A percentile compares a stretch with the other conserved stretches of the same genome.
These are phyloP conservation scores for Belonocnema kinseyi DNA, from an alignment of 1,140 invertebrate species.

Conservation along the genomic window DNA sequence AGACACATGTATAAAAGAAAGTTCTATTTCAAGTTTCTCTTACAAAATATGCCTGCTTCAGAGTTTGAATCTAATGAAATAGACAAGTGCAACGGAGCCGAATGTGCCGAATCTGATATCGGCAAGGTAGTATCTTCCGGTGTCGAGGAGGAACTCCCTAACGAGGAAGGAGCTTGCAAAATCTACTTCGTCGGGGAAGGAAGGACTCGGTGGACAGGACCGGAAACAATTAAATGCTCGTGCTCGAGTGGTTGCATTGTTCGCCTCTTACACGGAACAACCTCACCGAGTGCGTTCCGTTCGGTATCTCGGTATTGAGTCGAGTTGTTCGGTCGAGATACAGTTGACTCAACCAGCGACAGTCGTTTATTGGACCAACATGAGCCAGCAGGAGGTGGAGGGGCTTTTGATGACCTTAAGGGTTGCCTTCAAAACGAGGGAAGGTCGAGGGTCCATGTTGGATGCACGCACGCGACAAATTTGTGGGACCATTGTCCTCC, in stretches of 20 bases:
- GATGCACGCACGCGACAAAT: conserved; percentile 64
- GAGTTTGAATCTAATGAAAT: conserved; percentile 10
- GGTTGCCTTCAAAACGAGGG: too few relatives aligned
- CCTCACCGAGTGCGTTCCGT: conserved; percentile 48
- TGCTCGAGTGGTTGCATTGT: conserved; percentile 64
- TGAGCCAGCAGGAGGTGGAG: conserved; percentile 15
- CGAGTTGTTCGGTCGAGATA: conserved; percentile 52
- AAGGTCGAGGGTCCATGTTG: conserved; percentile 25
- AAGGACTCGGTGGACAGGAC: conserved; percentile 52
- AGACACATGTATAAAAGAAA: too few relatives aligned
- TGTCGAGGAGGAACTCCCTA: conserved; percentile 44
- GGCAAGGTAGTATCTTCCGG: conserved; percentile 49
- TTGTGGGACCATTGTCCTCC: conserved; percentile 48
- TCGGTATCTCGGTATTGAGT: conserved; percentile 51
- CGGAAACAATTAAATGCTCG: conserved; percentile 68
- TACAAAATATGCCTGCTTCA: background rate
- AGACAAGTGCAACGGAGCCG: conserved; percentile 16
- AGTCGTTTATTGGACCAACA: conserved; percentile 62
- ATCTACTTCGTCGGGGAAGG: conserved; percentile 43
- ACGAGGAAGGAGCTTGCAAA: conserved; percentile 52
- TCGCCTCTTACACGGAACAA: conserved; percentile 50
- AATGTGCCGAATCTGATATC: background rate
- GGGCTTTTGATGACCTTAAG: background rate
- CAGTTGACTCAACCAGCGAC: conserved; percentile 53
- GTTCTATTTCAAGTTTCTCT: background rate